Evolutionary conservation across 1,140 invertebrate species (phyloP).

Genomic region (Pogonognathellus flavescens): DNA sequence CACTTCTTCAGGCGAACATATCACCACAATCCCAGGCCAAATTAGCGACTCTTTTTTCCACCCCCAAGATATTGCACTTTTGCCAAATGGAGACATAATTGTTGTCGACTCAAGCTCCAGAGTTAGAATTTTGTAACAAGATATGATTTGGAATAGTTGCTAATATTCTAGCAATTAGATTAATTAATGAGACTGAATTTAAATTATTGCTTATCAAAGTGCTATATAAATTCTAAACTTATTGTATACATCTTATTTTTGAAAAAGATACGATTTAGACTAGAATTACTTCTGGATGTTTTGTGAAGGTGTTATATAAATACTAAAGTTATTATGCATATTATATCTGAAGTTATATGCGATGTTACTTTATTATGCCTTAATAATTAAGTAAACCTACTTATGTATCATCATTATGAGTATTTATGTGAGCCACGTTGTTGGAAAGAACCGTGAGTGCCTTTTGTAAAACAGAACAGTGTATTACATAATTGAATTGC

Average conservation of each 20-base stretch:
- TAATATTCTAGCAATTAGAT: not conserved
- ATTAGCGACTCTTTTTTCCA: not conserved
- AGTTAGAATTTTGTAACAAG: slow-evolving; percentile 29
- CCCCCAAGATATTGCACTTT: slow-evolving; percentile 21
- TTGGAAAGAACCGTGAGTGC: too few relatives aligned
- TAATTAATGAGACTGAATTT: not conserved
- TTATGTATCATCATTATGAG: too few relatives aligned
- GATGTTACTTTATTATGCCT: too few relatives aligned
- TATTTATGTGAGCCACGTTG: too few relatives aligned
- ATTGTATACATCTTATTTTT: too few relatives aligned
- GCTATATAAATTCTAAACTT: too few relatives aligned
- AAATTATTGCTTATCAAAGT: not conserved
- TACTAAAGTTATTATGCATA: too few relatives aligned
- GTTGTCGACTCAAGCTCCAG: not conserved
- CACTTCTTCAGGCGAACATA: not conserved
- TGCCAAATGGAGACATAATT: not conserved
- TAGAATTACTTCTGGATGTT: too few relatives aligned
- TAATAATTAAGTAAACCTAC: too few relatives aligned
- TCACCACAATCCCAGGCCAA: not conserved
- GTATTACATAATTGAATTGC: not conserved
- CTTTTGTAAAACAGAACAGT: not conserved
- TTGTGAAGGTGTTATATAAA: too few relatives aligned
- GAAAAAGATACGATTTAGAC: too few relatives aligned
- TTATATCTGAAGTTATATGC: too few relatives aligned
- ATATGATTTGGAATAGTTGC: not conserved